phyloP scores from a whole-genome alignment of 2,113 vertebrate species.

The Fulmarus glacialis region DNA sequence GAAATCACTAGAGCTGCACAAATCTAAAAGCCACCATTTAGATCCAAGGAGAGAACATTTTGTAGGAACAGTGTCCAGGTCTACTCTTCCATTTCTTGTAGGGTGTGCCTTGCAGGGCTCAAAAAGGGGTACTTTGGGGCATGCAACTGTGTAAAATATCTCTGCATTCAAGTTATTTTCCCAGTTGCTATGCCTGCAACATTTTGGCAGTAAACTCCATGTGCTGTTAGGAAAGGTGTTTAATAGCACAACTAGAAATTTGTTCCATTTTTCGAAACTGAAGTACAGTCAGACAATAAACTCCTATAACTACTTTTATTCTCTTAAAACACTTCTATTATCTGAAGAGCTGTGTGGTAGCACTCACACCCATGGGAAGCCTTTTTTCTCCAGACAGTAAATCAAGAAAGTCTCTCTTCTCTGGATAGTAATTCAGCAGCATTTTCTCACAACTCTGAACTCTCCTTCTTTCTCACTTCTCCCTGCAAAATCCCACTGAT shows the following conservation, averaged over 20 bases:
- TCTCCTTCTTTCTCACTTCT: background rate
- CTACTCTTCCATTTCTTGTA: background rate
- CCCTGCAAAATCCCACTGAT: background rate
- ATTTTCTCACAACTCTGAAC: background rate
- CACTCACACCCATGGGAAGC: background rate
- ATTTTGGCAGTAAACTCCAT: background rate
- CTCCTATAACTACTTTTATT: background rate
- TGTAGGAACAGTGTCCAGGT: background rate
- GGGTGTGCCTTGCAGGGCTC: background rate
- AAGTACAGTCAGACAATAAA: background rate
- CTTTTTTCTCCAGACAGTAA: background rate
- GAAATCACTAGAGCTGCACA: background rate
- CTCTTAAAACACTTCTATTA: background rate
- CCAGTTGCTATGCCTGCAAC: background rate
- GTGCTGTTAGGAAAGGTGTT: background rate
- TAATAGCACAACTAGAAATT: background rate
- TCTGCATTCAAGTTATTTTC: background rate
- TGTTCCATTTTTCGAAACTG: background rate
- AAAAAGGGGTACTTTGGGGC: background rate
- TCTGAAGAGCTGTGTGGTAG: background rate
- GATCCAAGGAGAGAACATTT: background rate
- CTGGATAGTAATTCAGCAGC: background rate
- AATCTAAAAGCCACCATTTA: background rate
- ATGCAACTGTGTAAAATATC: background rate
- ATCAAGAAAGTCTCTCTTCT: background rate